Evolutionary conservation across 2,113 vertebrate genomes (phyloP).

Genomic region (Laterallus jamaicensis): DNA sequence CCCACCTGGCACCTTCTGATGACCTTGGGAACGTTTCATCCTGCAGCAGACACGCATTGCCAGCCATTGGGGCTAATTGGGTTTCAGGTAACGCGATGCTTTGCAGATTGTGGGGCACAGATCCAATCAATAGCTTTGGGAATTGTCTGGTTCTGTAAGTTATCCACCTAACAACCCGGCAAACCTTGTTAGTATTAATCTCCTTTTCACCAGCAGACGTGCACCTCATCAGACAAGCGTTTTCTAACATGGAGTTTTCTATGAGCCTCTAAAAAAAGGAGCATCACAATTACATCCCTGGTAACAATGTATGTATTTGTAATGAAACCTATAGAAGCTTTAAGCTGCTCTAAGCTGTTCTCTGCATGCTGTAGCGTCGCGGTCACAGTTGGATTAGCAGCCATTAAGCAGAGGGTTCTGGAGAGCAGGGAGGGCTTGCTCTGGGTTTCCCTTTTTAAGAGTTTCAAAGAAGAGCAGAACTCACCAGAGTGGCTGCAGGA

Average conservation of each 20-base stretch:
- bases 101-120: neutral
- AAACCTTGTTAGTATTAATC: neutral
- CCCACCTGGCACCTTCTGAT: neutral
- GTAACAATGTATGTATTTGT: neutral
- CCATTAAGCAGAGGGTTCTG: neutral
- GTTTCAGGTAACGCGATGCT: neutral
- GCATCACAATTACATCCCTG: neutral
- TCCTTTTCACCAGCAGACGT: neutral
- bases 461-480: neutral
- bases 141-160: slow-evolving; percentile 32
- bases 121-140: neutral
- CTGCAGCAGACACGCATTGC: neutral
- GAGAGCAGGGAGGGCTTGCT: neutral
- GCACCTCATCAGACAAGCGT: neutral
- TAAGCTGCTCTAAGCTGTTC: neutral
- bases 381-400: neutral
- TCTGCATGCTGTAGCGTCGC: neutral
- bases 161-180: neutral
- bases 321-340: neutral
- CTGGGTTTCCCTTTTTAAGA: neutral
- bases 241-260: slow-evolving; percentile 24
- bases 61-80: neutral
- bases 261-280: neutral
- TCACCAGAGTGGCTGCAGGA: neutral
- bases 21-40: neutral